Base-by-base conservation (phyloP, 2,888 invertebrate genomes). In the Nebria salina region DNA sequence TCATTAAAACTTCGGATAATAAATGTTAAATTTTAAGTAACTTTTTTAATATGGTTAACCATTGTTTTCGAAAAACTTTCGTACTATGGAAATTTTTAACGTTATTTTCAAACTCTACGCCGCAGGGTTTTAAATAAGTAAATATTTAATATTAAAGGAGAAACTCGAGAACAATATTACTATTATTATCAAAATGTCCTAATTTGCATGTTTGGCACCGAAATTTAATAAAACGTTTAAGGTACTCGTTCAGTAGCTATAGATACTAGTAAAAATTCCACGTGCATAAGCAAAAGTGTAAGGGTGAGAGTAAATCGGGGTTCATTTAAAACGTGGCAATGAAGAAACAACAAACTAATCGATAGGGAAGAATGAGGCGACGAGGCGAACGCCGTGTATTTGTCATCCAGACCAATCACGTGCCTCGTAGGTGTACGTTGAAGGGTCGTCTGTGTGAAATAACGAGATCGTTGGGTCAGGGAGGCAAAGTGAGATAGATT, bases 11-110 rank as follows among this genome's bases (percentile, higher is more conserved):
- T 80, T 80, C 34, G 20, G 15, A 70, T 80, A 75, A 80, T 75
- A 75, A 80, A 80, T 80, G 80, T 80, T 75, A 80, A 75, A 80
- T 80, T 80, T 75, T 75, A 80, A 75, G 75, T 75, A 80, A 80
- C 80, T 80, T 80, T 80, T 80, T 80, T 80, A 80, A 80, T 75
- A 80, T 70, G 75, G 70, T 80, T 80, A 78, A 74, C 68, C 73
- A 78, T 74, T 77, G 77, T 77, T 74, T 54, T 73, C n/a, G 74
- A 73, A 34, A 78, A 78, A 78, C 74, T 78, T 78, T 41, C 41
- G 42, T 72, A 72, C 20, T 68, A 25, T 6, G 8, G 15, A 68
- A 68, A 15, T 68, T 68, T 68, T 68, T 68, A 25, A 54, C 54
- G 54, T 7, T 5, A 54, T 11, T 54, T 11, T 54, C 13, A 54